Evolutionary conservation across 2,113 vertebrate genomes (phyloP).

Genomic region (Stictonetta naevosa): DNA sequence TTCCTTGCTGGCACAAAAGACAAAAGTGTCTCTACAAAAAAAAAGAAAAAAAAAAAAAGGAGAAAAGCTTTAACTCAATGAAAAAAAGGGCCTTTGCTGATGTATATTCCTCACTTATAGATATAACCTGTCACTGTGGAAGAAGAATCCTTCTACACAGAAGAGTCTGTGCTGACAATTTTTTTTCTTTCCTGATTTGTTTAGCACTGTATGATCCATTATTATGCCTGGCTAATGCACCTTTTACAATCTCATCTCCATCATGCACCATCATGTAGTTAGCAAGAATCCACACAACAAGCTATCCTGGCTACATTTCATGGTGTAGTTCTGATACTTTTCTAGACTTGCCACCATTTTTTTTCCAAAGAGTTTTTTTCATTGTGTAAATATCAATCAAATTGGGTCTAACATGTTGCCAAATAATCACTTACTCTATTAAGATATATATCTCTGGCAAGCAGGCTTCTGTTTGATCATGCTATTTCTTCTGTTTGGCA

Average conservation of each 20-base stretch:
- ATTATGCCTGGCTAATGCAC: neutral
- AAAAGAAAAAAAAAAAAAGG: neutral
- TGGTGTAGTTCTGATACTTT: neutral
- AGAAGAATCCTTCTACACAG: neutral
- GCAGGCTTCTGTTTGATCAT: neutral
- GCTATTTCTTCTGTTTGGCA: neutral
- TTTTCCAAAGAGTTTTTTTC: slow-evolving; percentile 33
- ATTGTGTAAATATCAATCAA: neutral
- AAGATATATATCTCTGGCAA: neutral
- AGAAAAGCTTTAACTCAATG: neutral
- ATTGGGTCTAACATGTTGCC: neutral
- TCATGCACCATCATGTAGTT: neutral
- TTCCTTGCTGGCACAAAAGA: neutral
- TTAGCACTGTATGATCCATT: neutral
- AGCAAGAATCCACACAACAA: slow-evolving; percentile 35
- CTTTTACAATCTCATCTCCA: neutral
- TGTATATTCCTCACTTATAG: neutral
- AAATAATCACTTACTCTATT: slow-evolving; percentile 19
- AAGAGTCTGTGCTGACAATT: neutral
- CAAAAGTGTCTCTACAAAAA: neutral
- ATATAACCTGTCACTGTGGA: neutral
- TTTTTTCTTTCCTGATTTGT: neutral
- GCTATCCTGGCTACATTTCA: neutral
- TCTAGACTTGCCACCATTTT: neutral
- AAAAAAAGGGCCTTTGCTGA: neutral